Evolutionary conservation across 2,113 vertebrate genomes (phyloP), one percentile per base, ranked within the genome.

Genomic region (Chionis minor): DNA sequence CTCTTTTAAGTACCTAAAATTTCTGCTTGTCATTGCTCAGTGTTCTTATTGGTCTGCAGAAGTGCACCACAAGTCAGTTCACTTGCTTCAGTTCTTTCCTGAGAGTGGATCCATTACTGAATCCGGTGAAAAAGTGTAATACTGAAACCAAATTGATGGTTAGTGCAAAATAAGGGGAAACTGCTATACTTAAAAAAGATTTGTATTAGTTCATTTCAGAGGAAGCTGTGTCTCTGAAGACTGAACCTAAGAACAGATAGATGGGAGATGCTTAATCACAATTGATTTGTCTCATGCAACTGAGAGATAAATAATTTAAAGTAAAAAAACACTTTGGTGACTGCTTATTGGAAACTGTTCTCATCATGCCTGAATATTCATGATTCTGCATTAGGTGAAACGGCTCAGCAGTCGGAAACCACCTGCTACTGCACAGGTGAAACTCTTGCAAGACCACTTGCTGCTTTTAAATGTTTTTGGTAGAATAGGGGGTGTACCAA

Each of bases 271-370:
- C 47, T 96, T 91, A 52, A 67, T 78, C 86, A 81, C 61, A 91
- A 86, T 32, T 94, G 63, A 84, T 97, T 95, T 92, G 52, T 45
- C 77, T 92, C 62, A 32, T 84, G 74, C 73, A 75, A 49, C 67
- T 13, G 67, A 96, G 88, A 95, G 38, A 38, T 38, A 38, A 38
- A 38, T 38, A 38, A 95, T 81, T 94, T 97, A 92, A 97, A 97
- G 96, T 92, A 96, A 93, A 97, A 97, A 38, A 92, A 72, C 90
- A 52, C 72, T 95, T 95, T 56, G 87, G 28, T 79, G 86, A 95
- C 58, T 96, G 54, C 91, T 81, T 88, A 65, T 47, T 73, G 77
- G 79, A 82, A 97, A 88, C 51, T 90, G 78, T 96, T 95, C 82
- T 80, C 52, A 71, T 92, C 81, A 55, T 17, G 92, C 86, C 69